Base-by-base conservation (phyloP, 2,888 invertebrate genomes). In the Agrenia bidenticulata region DNA sequence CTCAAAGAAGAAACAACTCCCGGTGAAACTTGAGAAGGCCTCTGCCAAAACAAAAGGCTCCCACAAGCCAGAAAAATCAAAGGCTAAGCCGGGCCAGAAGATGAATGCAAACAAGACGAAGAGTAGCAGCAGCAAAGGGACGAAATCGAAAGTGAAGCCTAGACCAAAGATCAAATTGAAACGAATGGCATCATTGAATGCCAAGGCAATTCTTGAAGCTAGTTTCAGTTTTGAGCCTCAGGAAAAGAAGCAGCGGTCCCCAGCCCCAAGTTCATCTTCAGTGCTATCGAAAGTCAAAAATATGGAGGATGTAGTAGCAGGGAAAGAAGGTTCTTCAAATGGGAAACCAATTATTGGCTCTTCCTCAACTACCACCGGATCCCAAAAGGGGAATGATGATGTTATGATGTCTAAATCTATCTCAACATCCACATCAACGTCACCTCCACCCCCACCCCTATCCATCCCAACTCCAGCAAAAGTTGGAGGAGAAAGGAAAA, bases 161-260 rank as follows among this genome's bases (percentile, higher is more conserved):
- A 70, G 67, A 54, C 73, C 73, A 19, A 70, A 72, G 51, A 59
- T 65, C 15, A 74, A 74, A 61, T 39, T 67, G 45, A 68, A 65
- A 51, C 58, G 75, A 39, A 75, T 75, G 75, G 75, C 75, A 17
- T 72, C 72, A 11, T 45, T 75, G 32, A 75, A 75, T 60, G 75
- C 75, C 17, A 73, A 73, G 58, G 75, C 75, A 17, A 75, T 75
- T 57, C 65, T 75, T 17, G 73, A 73, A 66, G 75, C 75, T 11
- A 75, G 73, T 56, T 73, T 75, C 39, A 72, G 72, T 66, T 70
- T 71, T 59, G 74, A 75, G 53, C 60, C 64, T 5, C 41, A 61
- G 24, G 73, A 70, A 56, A 73, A 73, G 53, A 73, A 72, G 58
- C 66, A 64, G 26, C 66, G 70, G 39, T 45, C 45, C n/a, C 69